Conservation (phyloP, 2,888 invertebrate species). For the Sacculina carcini region DNA sequence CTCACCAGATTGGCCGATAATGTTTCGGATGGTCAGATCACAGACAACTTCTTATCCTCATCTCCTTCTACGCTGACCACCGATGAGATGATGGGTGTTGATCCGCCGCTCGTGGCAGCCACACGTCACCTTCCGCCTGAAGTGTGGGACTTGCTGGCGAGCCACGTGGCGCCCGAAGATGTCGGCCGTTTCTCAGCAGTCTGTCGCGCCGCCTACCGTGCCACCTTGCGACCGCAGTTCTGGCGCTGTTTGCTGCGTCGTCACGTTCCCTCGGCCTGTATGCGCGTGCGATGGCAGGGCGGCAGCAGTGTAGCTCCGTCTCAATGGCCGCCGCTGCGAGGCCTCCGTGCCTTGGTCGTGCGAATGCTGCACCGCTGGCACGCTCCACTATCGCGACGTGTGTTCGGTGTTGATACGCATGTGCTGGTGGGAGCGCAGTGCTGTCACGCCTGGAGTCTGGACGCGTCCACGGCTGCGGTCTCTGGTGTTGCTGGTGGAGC, state of each 20-base stretch:
- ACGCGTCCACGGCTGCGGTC: no score
- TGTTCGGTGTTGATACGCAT: not conserved
- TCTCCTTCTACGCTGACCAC: no score
- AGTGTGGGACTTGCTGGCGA: not conserved
- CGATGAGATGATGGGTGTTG: no score
- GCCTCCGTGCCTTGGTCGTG: not conserved
- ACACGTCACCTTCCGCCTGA: no score
- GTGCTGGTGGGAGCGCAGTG: not conserved
- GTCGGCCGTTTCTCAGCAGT: not conserved
- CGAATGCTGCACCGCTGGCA: not conserved
- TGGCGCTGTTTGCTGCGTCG: not conserved
- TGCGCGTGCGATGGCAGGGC: no score
- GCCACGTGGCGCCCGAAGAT: not conserved
- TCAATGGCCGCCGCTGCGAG: not conserved
- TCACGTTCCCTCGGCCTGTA: not conserved
- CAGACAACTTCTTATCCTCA: no score
- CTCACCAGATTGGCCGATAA: no score
- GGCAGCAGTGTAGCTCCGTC: no score
- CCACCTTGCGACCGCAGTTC: not conserved
- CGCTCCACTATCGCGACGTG: not conserved
- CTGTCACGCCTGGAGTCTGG: not conserved
- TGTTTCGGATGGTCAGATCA: no score
- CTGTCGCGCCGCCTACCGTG: not conserved
- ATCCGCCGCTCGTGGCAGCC: no score
- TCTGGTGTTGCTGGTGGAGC: no score